Conservation (phyloP, 1,140 invertebrate genomes). For the Sarcophaga bullata region DNA sequence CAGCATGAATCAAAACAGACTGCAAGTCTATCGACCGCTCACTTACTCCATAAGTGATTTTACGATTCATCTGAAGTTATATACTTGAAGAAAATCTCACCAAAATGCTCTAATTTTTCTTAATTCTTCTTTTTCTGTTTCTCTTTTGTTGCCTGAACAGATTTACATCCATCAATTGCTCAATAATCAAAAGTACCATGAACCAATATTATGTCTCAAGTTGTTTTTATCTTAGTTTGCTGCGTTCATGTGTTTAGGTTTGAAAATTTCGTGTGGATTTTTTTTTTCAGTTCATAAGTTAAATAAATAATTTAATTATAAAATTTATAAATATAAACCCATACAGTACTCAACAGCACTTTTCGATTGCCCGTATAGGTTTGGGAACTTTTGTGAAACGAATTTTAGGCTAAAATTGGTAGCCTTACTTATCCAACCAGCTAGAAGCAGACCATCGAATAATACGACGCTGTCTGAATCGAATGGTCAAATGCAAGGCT, state of each 20-base stretch:
- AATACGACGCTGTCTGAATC: no score
- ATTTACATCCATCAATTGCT: conserved; percentile 32
- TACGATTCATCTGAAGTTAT: no score
- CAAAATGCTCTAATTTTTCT: background rate
- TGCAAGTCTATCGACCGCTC: background rate
- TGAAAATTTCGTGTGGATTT: background rate
- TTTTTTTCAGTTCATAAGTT: background rate
- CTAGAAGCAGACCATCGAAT: no score
- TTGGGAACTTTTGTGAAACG: no score
- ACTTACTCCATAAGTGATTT: background rate
- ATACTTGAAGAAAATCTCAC: no score
- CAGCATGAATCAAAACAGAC: background rate
- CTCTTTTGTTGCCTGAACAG: background rate
- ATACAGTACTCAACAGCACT: no score
- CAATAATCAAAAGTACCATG: conserved; percentile 38
- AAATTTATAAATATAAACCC: no score
- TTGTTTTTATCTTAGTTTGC: background rate
- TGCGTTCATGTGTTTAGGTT: background rate
- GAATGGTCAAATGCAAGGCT: no score
- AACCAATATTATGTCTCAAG: conserved; percentile 29
- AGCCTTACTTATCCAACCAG: no score
- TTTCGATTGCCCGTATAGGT: no score
- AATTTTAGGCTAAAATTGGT: no score
- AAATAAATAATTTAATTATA: no score
- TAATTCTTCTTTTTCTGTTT: background rate